Percentiles rank a stretch among this genome's conserved stretches.
phyloP scores from a whole-genome alignment of 1,140 invertebrate species.

The Bombus confusus region DNA sequence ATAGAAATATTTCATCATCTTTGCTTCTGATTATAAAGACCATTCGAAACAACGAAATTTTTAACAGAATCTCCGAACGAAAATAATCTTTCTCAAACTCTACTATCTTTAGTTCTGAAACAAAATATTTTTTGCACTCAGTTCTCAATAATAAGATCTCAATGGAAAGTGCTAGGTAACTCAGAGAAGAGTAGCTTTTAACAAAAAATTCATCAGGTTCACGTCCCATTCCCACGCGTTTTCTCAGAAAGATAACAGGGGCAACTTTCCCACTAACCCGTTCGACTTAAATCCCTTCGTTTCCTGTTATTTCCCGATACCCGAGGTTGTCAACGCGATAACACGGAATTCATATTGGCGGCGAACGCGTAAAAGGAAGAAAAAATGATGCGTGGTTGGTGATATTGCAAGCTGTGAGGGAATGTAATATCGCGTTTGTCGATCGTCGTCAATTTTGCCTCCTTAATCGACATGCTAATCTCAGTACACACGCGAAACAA shows the following conservation, averaged over 20 bases:
- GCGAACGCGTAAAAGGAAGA: not conserved
- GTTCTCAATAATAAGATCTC: not conserved
- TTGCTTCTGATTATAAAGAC: too few relatives aligned
- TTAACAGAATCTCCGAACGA: too few relatives aligned
- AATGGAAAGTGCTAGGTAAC: not conserved
- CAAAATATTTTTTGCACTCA: too few relatives aligned
- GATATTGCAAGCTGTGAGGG: conserved; percentile 10
- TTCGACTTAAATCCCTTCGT: not conserved
- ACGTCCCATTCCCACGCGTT: not conserved
- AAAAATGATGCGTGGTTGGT: not conserved
- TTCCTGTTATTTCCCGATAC: not conserved
- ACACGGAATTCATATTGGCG: not conserved
- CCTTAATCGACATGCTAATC: conserved; percentile 52
- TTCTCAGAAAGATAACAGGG: not conserved
- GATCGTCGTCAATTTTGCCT: conserved; percentile 25
- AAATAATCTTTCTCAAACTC: not conserved
- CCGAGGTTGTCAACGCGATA: not conserved
- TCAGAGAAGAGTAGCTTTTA: not conserved
- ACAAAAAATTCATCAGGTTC: not conserved
- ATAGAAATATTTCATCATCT: too few relatives aligned
- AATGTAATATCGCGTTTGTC: conserved; percentile 17
- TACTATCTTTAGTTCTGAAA: not conserved
- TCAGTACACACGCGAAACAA: conserved; percentile 15
- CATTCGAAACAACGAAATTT: too few relatives aligned
- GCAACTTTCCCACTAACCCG: not conserved